A percentile compares a stretch with the other conserved stretches of the same genome.
Conservation (phyloP, 2,113 vertebrate species). For the Cervus canadensis region DNA sequence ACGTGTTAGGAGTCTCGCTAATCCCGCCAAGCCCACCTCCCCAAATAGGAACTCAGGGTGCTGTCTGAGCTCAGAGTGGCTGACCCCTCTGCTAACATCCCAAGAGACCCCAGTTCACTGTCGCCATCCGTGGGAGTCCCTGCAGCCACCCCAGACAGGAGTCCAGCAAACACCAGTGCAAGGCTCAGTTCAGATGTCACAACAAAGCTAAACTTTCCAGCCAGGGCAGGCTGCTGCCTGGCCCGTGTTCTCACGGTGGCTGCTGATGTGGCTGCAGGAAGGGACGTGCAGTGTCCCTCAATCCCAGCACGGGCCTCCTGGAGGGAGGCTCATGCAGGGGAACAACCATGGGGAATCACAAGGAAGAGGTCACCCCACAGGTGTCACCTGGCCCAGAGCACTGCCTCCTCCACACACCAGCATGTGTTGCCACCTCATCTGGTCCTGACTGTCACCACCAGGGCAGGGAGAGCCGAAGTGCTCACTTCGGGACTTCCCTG, state of each 20-base stretch:
- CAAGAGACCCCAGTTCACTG: fast-evolving
- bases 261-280: background rate
- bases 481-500: background rate
- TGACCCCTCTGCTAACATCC: background rate
- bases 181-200: background rate
- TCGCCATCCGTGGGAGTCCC: background rate
- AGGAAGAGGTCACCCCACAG: background rate
- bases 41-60: background rate
- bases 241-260: background rate
- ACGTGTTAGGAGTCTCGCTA: background rate
- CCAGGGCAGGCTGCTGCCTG: background rate
- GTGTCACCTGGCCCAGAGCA: background rate
- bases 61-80: background rate
- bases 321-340: background rate
- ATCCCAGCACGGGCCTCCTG: background rate
- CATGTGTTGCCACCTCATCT: background rate
- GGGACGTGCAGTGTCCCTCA: fast-evolving
- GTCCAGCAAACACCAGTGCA: background rate
- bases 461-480: background rate
- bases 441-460: background rate
- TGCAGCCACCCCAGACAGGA: background rate
- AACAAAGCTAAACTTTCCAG: background rate
- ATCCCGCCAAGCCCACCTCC: background rate
- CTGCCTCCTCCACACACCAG: background rate
- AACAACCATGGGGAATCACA: background rate